Conservation (phyloP, 2,797 vertebrate genomes). For the Cynopterus sphinx region DNA sequence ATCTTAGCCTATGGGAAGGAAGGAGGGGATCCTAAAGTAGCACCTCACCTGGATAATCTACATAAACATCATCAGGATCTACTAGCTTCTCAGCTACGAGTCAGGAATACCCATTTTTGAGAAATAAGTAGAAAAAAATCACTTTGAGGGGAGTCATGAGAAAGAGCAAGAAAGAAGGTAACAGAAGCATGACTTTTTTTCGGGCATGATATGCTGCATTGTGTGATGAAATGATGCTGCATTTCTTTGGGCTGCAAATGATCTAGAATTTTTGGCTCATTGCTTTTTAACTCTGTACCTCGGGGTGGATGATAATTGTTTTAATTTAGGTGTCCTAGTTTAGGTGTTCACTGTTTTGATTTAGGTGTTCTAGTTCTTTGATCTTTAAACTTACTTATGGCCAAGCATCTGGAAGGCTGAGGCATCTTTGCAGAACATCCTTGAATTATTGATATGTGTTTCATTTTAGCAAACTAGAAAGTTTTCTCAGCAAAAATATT, state of each 20-base stretch:
- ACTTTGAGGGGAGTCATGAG: neutral
- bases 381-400: neutral
- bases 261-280: neutral
- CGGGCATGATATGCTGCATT: neutral
- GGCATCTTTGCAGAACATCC: neutral
- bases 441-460: neutral
- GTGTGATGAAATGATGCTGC: neutral
- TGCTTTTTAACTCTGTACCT: neutral
- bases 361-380: neutral
- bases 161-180: neutral
- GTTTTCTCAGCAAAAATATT: neutral
- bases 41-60: neutral
- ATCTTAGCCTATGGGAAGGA: neutral
- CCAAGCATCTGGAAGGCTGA: neutral
- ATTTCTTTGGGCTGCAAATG: no score
- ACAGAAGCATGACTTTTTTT: neutral
- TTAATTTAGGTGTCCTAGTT: neutral
- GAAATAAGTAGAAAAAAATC: neutral
- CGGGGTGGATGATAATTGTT: neutral
- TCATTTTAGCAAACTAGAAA: slow-evolving; percentile 13
- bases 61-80: neutral
- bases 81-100: neutral
- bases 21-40: neutral
- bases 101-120: neutral
- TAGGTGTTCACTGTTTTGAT: neutral